Evolutionary conservation across 2,113 vertebrate genomes (phyloP).

Genomic region (Bufo gargarizans): DNA sequence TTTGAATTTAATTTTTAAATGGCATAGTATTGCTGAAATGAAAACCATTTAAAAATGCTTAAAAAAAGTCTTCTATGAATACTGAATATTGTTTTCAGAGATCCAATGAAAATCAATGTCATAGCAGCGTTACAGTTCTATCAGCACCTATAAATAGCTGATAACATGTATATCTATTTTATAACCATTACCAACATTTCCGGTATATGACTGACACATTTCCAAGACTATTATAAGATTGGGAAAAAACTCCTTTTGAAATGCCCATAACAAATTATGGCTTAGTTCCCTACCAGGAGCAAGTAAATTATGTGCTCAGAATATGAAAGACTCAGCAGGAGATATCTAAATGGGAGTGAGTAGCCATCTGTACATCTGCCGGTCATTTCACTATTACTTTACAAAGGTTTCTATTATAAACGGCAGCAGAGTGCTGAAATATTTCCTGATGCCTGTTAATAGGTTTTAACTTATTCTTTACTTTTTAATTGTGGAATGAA

Average conservation of each 20-base stretch:
- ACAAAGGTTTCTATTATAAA: constrained; percentile 5
- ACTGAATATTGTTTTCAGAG: too few relatives aligned
- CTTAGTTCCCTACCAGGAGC: constrained; percentile 42
- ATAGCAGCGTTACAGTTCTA: too few relatives aligned
- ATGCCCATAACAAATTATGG: constrained; percentile 36
- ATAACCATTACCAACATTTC: background rate
- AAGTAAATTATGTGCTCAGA: constrained; percentile 13
- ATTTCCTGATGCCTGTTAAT: constrained; percentile 3
- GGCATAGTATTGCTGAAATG: too few relatives aligned
- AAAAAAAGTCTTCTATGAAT: too few relatives aligned
- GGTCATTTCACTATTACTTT: constrained; percentile 10
- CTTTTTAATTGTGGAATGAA: constrained; percentile 14
- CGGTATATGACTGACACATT: background rate
- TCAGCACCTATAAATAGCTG: background rate
- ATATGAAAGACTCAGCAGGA: constrained; percentile 40
- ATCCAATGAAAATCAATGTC: too few relatives aligned
- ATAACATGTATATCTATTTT: background rate
- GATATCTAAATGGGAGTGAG: constrained; percentile 10
- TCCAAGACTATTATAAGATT: background rate
- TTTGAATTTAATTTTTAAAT: too few relatives aligned
- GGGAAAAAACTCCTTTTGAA: background rate
- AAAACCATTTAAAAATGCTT: too few relatives aligned
- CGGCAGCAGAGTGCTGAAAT: background rate
- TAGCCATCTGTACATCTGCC: constrained; percentile 38
- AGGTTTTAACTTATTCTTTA: constrained; percentile 35